A percentile compares a stretch with the other conserved stretches of the same genome.
Evolutionary conservation across 1,140 invertebrate genomes (phyloP).

Genomic region (Dendrolimus kikuchii): DNA sequence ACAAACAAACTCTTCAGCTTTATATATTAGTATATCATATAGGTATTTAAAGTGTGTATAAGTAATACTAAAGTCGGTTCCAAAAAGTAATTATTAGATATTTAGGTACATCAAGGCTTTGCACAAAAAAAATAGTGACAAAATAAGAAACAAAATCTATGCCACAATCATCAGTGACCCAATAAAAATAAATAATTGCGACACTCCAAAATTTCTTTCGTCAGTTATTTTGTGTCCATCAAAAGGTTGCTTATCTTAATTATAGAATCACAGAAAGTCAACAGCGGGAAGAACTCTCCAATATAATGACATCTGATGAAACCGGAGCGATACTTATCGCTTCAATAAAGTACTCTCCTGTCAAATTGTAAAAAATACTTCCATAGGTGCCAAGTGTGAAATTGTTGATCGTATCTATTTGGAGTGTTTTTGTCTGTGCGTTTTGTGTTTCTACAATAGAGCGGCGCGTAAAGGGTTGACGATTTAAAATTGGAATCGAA

Average conservation of each 20-base stretch:
- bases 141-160: too few species aligned
- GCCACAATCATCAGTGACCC: too few species aligned
- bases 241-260: slow-evolving; percentile 5
- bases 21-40: too few species aligned
- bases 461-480: background rate
- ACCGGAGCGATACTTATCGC: slow-evolving; percentile 43
- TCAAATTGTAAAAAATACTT: slow-evolving; percentile 30
- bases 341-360: slow-evolving; percentile 32
- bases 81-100: too few species aligned
- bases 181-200: too few species aligned
- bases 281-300: slow-evolving; percentile 27
- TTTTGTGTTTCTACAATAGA: slow-evolving; percentile 20
- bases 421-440: slow-evolving; percentile 16
- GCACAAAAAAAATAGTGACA: too few species aligned
- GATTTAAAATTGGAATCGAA: too few species aligned
- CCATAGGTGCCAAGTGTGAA: slow-evolving; percentile 50
- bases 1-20: too few species aligned
- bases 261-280: slow-evolving; percentile 28
- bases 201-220: too few species aligned
- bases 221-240: background rate
- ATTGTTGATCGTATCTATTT: slow-evolving; percentile 53
- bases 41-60: too few species aligned
- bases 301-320: slow-evolving; percentile 30
- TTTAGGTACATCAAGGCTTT: too few species aligned
- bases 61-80: too few species aligned